Conservation (phyloP, 2,113 vertebrate genomes). For the Echinops telfairi region DNA sequence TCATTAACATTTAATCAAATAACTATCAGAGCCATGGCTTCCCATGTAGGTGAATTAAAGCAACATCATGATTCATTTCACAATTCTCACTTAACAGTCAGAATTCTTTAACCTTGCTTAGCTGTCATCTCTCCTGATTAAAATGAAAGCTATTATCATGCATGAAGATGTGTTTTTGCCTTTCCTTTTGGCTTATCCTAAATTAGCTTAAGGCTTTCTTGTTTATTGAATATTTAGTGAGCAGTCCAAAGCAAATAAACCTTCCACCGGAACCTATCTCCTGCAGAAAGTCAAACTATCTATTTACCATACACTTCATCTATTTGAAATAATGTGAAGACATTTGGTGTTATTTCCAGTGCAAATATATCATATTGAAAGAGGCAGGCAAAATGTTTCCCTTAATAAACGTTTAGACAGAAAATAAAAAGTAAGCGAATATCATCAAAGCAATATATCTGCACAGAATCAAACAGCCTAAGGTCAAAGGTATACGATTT, state of each 20-base stretch:
- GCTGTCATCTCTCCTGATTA: slow-evolving; percentile 48
- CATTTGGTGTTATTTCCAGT: slow-evolving; percentile 21
- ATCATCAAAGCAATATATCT: background rate
- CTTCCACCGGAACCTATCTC: background rate
- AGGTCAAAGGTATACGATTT: slow-evolving; percentile 18
- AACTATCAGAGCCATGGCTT: background rate
- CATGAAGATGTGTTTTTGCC: background rate
- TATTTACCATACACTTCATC: background rate
- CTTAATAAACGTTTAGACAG: slow-evolving; percentile 52
- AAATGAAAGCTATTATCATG: slow-evolving; percentile 29
- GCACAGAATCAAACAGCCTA: slow-evolving; percentile 45
- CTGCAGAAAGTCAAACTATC: background rate
- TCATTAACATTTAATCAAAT: slow-evolving; percentile 77
- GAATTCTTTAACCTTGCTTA: slow-evolving; percentile 21
- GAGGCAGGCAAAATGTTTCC: slow-evolving; percentile 33
- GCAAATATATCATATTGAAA: slow-evolving; percentile 29
- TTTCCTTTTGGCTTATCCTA: slow-evolving; percentile 27
- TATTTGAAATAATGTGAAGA: slow-evolving; percentile 46
- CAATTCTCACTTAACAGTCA: slow-evolving; percentile 1
- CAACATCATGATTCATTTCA: slow-evolving; percentile 23
- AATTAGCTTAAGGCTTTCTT: slow-evolving; percentile 35
- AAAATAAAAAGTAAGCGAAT: slow-evolving; percentile 16
- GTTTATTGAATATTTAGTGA: slow-evolving; percentile 52
- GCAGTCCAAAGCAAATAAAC: slow-evolving; percentile 64
- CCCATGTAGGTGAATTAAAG: slow-evolving; percentile 46